A percentile compares a stretch with the other conserved stretches of the same genome.
These are phyloP conservation scores for Dolichoris vasculosae DNA, from an alignment of 1,140 invertebrate genomes.

Conservation along the genomic window DNA sequence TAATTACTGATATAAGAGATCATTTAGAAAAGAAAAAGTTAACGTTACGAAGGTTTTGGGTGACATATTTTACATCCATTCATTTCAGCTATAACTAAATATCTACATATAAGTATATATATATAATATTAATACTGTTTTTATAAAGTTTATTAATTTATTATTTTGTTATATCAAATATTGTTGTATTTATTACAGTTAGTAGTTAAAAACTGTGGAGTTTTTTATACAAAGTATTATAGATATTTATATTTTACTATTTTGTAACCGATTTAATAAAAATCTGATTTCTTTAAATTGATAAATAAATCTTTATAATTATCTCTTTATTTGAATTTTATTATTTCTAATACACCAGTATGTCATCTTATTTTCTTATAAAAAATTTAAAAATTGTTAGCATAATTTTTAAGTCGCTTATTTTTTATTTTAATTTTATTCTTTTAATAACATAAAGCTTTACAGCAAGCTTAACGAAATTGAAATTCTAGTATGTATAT, in stretches of 20 bases:
- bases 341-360: too few species aligned
- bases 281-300: neutral
- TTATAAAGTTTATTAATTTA: neutral
- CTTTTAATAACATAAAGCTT: too few species aligned
- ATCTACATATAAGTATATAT: neutral
- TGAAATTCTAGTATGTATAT: too few species aligned
- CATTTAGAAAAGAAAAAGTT: neutral
- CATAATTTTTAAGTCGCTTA: too few species aligned
- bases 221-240: neutral
- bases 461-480: too few species aligned
- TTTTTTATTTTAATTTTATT: too few species aligned
- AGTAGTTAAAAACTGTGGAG: neutral
- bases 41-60: neutral
- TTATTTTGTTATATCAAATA: neutral
- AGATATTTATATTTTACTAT: neutral
- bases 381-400: too few species aligned
- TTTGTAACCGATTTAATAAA: constrained; percentile 1
- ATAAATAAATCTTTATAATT: neutral
- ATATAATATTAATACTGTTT: neutral
- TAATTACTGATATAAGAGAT: neutral
- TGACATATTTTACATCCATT: neutral
- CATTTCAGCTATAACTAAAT: neutral
- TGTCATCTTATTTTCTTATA: too few species aligned
- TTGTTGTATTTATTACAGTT: neutral
- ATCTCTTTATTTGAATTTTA: too few species aligned